Evolutionary conservation across 2,888 invertebrate genomes (phyloP), one percentile per base, ranked within the genome.

Genomic region (Caenorhabditis afra): DNA sequence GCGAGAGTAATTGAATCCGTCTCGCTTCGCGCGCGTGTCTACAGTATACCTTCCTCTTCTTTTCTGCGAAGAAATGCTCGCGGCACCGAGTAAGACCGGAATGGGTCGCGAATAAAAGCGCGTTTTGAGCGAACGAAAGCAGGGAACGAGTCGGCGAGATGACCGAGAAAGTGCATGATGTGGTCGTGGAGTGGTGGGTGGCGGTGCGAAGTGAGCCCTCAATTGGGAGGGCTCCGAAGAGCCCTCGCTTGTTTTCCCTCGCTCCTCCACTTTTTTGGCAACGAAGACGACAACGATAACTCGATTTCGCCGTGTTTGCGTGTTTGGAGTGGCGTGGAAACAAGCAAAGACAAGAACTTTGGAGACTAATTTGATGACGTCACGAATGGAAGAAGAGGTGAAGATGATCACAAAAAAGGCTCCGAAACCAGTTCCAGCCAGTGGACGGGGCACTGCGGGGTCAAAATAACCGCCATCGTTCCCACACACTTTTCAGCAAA

Each of bases 341-440:
- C 70, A 70, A 71, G 53, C 61, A 71, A 57, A 64, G 52, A 47
- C 14, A 52, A 70, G 70, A 70, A 70, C 70, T 70, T 70, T 70
- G 62, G 47, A 70, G 70, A 70, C 70, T 70, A 70, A 70, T 70
- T 70, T 70, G 45, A n/a, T 70, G 70, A 70, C 70, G 70, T 70
- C 70, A 70, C 44, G 20, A 50, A 18, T 59, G 45, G 45, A 49
- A 52, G 5, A 49, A 22, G 35, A 35, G 37, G 47, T 22, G 50
- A 4, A n/a, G 59, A 59, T 59, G 41, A 41, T 35, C 35, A 37
- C 29, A 29, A 29, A 3, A 16, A 20, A 62, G 62, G 70, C 58
- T 47, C 62, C 18, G 8, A 52, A 68, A 68, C 68, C 50, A 61
- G 68, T 68, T 68, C 59, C 58, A 41, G 18, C 44, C 50, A 20